These are phyloP conservation scores for Oncorhynchus clarkii DNA, from an alignment of 2,113 vertebrate species.

Conservation along the genomic window DNA sequence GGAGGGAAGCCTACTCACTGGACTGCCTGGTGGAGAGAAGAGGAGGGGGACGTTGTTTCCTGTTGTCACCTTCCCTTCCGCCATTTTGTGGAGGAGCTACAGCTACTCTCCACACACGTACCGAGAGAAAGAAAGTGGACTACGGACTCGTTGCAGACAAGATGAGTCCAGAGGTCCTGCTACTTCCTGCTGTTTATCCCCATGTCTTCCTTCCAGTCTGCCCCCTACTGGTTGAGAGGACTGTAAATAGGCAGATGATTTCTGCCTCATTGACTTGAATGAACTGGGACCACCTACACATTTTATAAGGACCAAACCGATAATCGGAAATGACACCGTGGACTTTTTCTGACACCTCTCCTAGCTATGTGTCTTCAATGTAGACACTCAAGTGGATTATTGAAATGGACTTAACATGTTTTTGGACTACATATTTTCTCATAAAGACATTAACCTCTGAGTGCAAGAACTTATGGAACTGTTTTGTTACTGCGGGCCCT, in stretches of 20 bases:
- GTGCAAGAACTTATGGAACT: not conserved
- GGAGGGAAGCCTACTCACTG: conserved; percentile 34
- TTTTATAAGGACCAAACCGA: not conserved
- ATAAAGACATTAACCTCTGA: not conserved
- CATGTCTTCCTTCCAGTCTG: conserved; percentile 44
- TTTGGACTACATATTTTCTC: not conserved
- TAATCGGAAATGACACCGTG: not conserved
- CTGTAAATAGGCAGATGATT: not conserved
- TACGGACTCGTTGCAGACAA: not conserved
- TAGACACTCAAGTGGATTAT: not conserved
- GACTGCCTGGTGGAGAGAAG: conserved; percentile 20
- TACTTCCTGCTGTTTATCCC: not conserved
- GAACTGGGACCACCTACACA: not conserved
- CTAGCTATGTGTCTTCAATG: not conserved
- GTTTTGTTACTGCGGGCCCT: not conserved
- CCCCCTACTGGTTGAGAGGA: conserved; percentile 11
- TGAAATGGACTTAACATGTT: not conserved
- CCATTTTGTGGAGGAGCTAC: conserved; percentile 34
- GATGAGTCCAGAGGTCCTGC: conserved; percentile 7
- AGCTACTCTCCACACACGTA: not conserved
- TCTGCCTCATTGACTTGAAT: not conserved
- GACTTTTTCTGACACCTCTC: not conserved
- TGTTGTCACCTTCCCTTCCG: not conserved
- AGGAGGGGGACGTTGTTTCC: conserved; percentile 1
- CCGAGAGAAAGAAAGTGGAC: not conserved